phyloP scores from a whole-genome alignment of 2,888 invertebrate species.

The Candidula unifasciata region DNA sequence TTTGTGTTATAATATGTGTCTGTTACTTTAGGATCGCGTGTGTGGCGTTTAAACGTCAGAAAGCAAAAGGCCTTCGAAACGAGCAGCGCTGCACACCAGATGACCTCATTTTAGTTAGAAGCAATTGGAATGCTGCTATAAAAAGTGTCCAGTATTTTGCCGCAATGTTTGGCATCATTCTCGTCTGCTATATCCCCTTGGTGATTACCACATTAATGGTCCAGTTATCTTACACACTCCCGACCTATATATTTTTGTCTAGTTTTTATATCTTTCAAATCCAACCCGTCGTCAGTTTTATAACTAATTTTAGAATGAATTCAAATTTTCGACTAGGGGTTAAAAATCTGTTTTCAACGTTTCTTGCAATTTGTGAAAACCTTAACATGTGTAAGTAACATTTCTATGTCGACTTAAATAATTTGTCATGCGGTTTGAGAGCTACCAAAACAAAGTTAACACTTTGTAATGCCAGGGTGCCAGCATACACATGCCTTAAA shows the following conservation, averaged over 20 bases:
- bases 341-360: too few species aligned
- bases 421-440: too few species aligned
- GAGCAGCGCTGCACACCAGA: not conserved
- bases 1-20: not conserved
- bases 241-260: not conserved
- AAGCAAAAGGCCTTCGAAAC: not conserved
- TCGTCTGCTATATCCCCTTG: not conserved
- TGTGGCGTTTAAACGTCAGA: not conserved
- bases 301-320: not conserved
- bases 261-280: not conserved
- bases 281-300: not conserved
- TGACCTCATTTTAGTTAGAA: not conserved
- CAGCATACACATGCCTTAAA: too few species aligned
- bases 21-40: slow-evolving; percentile 7
- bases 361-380: too few species aligned
- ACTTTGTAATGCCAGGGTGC: too few species aligned
- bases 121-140: not conserved
- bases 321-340: too few species aligned
- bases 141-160: slow-evolving; percentile 9
- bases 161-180: not conserved
- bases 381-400: too few species aligned
- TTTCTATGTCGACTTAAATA: too few species aligned
- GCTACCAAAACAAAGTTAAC: too few species aligned
- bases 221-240: not conserved
- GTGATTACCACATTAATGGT: not conserved